These are phyloP conservation scores for Onchidella celtica DNA, from an alignment of 2,888 invertebrate species.

Conservation along the genomic window DNA sequence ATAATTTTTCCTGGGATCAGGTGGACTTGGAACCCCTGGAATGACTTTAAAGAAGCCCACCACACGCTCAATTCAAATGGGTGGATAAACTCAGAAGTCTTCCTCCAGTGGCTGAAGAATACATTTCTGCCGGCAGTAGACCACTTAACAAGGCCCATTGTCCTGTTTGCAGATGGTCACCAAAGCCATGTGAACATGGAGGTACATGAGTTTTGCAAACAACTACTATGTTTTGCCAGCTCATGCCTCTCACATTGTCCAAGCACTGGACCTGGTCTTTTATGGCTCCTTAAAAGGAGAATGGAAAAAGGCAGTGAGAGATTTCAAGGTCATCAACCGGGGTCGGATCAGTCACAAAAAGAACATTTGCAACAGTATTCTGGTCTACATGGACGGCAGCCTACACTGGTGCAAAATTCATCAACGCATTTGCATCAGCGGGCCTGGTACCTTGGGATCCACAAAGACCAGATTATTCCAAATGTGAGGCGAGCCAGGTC, in stretches of 20 bases:
- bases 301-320: neutral
- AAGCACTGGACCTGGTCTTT: neutral
- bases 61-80: neutral
- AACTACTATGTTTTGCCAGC: neutral
- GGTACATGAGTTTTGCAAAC: neutral
- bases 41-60: neutral
- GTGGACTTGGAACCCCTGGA: neutral
- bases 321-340: neutral
- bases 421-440: no score
- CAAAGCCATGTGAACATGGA: neutral
- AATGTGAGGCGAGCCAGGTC: neutral
- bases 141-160: neutral
- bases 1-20: neutral
- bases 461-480: neutral
- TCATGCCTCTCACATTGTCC: neutral
- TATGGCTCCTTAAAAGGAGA: neutral
- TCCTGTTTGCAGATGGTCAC: neutral
- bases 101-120: neutral
- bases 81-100: neutral
- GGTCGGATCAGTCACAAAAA: no score
- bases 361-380: no score
- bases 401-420: no score
- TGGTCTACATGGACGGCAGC: no score
- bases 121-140: neutral
- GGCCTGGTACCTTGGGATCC: neutral